Percentiles rank a stretch among this genome's conserved stretches.
These are phyloP conservation scores for Caenorhabditis imperialis DNA, from an alignment of 2,888 invertebrate genomes.

Conservation along the genomic window DNA sequence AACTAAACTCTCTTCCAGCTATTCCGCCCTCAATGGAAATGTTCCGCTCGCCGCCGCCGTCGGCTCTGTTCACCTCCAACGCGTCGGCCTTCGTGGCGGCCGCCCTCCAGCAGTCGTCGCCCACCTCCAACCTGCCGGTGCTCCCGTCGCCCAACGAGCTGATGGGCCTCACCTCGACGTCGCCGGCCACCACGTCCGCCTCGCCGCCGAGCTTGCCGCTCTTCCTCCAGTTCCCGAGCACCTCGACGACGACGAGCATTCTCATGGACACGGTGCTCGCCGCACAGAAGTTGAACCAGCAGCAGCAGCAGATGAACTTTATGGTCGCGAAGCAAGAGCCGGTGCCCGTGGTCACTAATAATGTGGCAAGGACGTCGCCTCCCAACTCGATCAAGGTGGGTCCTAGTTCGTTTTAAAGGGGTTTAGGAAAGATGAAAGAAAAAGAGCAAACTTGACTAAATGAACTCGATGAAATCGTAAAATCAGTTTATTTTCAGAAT, in stretches of 20 bases:
- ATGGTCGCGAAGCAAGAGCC: conserved; percentile 19
- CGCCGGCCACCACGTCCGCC: conserved; percentile 28
- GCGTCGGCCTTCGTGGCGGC: conserved; percentile 15
- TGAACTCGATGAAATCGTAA: too few relatives aligned
- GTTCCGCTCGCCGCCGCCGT: conserved; percentile 37
- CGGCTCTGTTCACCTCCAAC: conserved; percentile 32
- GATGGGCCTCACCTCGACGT: conserved; percentile 18
- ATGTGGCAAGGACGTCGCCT: conserved; percentile 9
- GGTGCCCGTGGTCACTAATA: background rate
- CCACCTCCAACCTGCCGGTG: conserved; percentile 24
- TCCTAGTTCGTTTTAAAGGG: background rate
- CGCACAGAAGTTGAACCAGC: conserved; percentile 45
- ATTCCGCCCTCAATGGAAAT: too few relatives aligned
- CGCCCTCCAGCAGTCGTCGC: conserved; percentile 35
- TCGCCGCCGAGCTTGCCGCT: conserved; percentile 29
- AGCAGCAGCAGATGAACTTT: conserved; percentile 26
- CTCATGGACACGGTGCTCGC: conserved; percentile 54
- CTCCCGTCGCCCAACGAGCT: conserved; percentile 31
- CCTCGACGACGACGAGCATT: conserved; percentile 48
- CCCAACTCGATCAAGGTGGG: conserved; percentile 36
- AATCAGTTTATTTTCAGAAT: too few relatives aligned
- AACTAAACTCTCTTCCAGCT: too few relatives aligned
- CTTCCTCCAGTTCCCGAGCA: conserved; percentile 43
- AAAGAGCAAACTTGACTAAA: too few relatives aligned
- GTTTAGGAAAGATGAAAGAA: too few relatives aligned